Conservation (phyloP, 1,140 invertebrate genomes). For the Heliothis subflexa region DNA sequence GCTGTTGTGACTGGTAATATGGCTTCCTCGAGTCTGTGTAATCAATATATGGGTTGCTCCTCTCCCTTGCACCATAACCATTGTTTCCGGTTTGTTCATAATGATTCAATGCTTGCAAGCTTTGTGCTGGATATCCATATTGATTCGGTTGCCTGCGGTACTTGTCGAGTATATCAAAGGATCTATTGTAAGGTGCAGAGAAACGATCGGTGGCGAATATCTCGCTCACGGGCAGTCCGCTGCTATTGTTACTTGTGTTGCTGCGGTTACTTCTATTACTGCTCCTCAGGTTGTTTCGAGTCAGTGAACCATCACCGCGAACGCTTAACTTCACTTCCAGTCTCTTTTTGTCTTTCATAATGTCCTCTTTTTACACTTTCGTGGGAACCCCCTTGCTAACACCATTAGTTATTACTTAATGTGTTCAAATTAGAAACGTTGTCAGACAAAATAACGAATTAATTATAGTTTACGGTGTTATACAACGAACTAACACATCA, state of each 20-base stretch:
- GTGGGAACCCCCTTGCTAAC: constrained; percentile 19
- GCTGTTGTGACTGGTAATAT: constrained; percentile 55
- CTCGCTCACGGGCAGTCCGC: constrained; percentile 73
- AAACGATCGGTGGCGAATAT: constrained; percentile 80
- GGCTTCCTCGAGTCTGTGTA: constrained; percentile 55
- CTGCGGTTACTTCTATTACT: constrained; percentile 79
- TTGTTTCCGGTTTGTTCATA: constrained; percentile 63
- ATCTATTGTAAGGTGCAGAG: constrained; percentile 69
- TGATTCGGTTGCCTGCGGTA: constrained; percentile 70
- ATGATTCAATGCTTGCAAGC: constrained; percentile 74
- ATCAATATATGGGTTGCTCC: constrained; percentile 68
- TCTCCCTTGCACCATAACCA: constrained; percentile 57
- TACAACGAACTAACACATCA: constrained; percentile 58
- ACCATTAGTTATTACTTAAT: constrained; percentile 35
- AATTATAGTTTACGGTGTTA: constrained; percentile 59
- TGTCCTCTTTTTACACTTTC: constrained; percentile 46
- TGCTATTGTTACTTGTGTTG: constrained; percentile 69
- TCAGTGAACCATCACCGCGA: constrained; percentile 78
- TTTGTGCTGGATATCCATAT: constrained; percentile 76
- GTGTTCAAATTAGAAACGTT: constrained; percentile 41
- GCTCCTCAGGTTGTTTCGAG: constrained; percentile 72
- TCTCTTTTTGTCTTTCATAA: constrained; percentile 81
- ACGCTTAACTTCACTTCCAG: constrained; percentile 80
- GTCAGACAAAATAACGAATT: constrained; percentile 51
- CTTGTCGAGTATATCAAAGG: constrained; percentile 78